A percentile compares a stretch with the other conserved stretches of the same genome.
These are phyloP conservation scores for Biston stratarius DNA, from an alignment of 2,888 invertebrate species.

Conservation along the genomic window DNA sequence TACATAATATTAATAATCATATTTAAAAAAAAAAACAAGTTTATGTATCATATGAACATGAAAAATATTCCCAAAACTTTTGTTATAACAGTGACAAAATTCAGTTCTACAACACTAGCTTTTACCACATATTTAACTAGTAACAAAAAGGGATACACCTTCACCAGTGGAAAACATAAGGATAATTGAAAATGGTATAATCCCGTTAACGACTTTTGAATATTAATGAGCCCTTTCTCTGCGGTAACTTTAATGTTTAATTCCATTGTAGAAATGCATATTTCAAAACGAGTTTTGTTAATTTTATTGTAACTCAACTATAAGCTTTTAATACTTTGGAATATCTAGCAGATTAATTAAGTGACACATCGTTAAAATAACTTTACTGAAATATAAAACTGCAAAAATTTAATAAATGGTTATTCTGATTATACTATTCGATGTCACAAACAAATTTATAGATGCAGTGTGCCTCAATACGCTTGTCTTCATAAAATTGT, in stretches of 20 bases:
- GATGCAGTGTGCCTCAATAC: too few species aligned
- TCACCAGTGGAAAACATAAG: constrained; percentile 48
- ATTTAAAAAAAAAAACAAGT: too few species aligned
- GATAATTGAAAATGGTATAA: constrained; percentile 58
- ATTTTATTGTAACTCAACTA: constrained; percentile 23
- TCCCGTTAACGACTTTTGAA: constrained; percentile 56
- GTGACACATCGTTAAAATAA: background rate
- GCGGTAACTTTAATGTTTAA: constrained; percentile 42
- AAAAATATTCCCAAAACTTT: too few species aligned
- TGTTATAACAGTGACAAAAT: background rate
- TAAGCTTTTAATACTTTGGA: constrained; percentile 24
- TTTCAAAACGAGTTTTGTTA: constrained; percentile 27
- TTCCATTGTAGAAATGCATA: constrained; percentile 30
- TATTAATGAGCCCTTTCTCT: constrained; percentile 53
- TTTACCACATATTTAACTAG: constrained; percentile 52
- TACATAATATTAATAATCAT: too few species aligned
- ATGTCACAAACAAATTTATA: too few species aligned
- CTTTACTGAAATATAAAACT: background rate
- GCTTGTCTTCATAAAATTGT: too few species aligned
- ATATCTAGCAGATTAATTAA: constrained; percentile 11
- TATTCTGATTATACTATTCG: too few species aligned
- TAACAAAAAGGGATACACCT: constrained; percentile 58
- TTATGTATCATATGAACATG: too few species aligned
- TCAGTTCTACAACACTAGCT: constrained; percentile 31
- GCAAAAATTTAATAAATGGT: background rate